A percentile compares a stretch with the other conserved stretches of the same genome.
Evolutionary conservation across 2,888 invertebrate genomes (phyloP).

Genomic region (Leptopilina drosophilae): DNA sequence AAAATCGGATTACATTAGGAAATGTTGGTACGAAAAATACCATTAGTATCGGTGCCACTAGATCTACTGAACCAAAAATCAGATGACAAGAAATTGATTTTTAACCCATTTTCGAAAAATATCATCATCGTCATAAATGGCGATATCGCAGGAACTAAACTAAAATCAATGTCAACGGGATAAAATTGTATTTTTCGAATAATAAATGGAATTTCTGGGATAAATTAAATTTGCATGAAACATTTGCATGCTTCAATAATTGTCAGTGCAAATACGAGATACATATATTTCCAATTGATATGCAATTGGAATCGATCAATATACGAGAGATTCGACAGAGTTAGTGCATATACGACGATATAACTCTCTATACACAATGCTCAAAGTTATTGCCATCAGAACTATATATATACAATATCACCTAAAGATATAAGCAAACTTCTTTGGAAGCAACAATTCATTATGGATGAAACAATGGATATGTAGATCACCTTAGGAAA

Average conservation of each 20-base stretch:
- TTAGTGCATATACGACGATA: background rate
- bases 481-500: constrained; percentile 30
- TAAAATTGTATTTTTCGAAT: constrained; percentile 2
- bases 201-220: constrained; percentile 27
- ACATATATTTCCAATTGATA: constrained; percentile 35
- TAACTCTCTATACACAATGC: constrained; percentile 26
- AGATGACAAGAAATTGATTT: no score
- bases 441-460: constrained; percentile 45
- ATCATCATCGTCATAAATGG: background rate
- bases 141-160: background rate
- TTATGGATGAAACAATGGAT: constrained; percentile 48
- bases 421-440: constrained; percentile 37
- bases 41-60: no score
- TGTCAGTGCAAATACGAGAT: constrained; percentile 32
- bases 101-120: no score
- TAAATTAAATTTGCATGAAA: constrained; percentile 23
- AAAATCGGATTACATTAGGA: no score
- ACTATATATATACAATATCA: constrained; percentile 40
- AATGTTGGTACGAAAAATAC: no score
- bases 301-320: constrained; percentile 36
- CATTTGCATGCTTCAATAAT: constrained; percentile 32
- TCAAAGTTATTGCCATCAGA: constrained; percentile 44
- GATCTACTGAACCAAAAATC: no score
- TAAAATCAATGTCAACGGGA: background rate
- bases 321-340: constrained; percentile 12